phyloP scores from a whole-genome alignment of 2,113 vertebrate genomes.

The Pangasianodon hypophthalmus region DNA sequence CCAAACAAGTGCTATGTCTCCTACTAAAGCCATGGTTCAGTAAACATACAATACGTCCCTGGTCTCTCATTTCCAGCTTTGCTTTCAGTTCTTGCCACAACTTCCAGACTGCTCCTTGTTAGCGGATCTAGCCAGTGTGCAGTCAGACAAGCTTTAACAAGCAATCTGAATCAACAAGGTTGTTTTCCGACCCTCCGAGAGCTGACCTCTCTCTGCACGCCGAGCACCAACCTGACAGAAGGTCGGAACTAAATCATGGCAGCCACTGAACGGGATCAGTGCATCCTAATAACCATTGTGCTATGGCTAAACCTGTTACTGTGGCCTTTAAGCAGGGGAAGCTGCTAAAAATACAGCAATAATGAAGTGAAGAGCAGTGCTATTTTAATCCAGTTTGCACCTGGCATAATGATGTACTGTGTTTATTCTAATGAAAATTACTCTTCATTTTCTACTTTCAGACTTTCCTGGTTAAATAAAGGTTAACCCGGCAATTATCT shows the following conservation, averaged over 20 bases:
- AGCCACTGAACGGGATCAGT: not conserved
- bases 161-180: constrained; percentile 42
- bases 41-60: not conserved
- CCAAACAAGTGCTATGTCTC: not conserved
- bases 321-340: not conserved
- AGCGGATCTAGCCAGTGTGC: constrained; percentile 5
- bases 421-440: constrained; percentile 14
- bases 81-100: constrained; percentile 29
- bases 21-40: not conserved
- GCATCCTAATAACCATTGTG: not conserved
- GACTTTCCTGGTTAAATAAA: constrained; percentile 22
- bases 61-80: constrained; percentile 12
- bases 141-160: constrained; percentile 42
- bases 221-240: constrained; percentile 32
- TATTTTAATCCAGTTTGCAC: not conserved
- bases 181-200: constrained; percentile 13
- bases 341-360: not conserved
- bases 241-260: constrained; percentile 31
- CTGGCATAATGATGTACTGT: not conserved
- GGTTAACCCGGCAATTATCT: constrained; percentile 33
- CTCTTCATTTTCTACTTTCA: not conserved
- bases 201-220: not conserved
- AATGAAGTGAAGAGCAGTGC: not conserved
- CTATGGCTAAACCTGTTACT: not conserved
- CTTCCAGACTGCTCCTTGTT: constrained; percentile 38